phyloP scores from a whole-genome alignment of 2,113 vertebrate genomes.

The Sander lucioperca region DNA sequence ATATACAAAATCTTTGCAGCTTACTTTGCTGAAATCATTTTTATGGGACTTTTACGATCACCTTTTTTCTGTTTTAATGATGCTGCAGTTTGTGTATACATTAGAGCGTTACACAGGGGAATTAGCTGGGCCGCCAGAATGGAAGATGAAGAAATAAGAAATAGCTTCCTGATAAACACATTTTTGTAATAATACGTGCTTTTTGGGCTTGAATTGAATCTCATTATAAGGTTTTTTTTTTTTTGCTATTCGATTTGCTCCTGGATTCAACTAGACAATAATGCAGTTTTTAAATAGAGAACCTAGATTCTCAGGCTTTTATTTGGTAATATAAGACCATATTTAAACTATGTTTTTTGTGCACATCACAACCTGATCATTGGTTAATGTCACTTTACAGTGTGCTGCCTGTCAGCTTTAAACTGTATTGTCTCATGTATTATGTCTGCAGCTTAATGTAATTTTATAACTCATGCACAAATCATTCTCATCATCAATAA shows the following conservation, averaged over 20 bases:
- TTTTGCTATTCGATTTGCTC: not conserved
- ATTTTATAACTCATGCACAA: not conserved
- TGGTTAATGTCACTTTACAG: not conserved
- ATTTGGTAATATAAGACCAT: not conserved
- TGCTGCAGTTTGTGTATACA: constrained; percentile 62
- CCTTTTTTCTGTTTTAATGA: constrained; percentile 50
- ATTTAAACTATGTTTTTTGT: not conserved
- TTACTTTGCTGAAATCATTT: constrained; percentile 52
- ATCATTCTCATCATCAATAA: not conserved
- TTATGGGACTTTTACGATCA: constrained; percentile 49
- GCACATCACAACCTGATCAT: not conserved
- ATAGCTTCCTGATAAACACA: constrained; percentile 22
- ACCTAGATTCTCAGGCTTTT: not conserved
- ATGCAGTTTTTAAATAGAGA: constrained; percentile 4
- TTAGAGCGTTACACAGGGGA: constrained; percentile 42
- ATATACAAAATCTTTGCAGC: constrained; percentile 32
- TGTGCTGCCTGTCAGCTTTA: not conserved
- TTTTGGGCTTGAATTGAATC: constrained; percentile 33
- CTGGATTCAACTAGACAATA: not conserved
- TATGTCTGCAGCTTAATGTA: not conserved
- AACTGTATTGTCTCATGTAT: not conserved
- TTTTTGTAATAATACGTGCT: constrained; percentile 26
- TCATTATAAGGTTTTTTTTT: constrained; percentile 5
- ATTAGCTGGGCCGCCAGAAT: constrained; percentile 55
- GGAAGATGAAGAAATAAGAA: constrained; percentile 31